These are phyloP conservation scores for Strix uralensis DNA, from an alignment of 2,113 vertebrate genomes.

Conservation along the genomic window DNA sequence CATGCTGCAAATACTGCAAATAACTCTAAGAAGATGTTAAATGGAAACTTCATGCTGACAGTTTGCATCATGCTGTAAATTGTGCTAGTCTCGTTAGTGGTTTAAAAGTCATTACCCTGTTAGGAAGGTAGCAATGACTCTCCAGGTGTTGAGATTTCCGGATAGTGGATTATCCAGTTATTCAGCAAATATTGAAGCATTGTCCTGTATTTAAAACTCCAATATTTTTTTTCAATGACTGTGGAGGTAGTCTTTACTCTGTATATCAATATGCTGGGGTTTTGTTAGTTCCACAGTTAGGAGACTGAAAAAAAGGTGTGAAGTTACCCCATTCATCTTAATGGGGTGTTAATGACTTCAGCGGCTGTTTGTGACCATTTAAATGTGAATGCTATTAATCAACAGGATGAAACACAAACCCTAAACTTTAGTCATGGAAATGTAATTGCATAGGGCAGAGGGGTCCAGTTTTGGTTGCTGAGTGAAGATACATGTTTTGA, in stretches of 20 bases:
- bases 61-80: slow-evolving; percentile 34
- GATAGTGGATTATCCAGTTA: background rate
- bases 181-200: slow-evolving; percentile 29
- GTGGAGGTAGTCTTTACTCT: slow-evolving; percentile 25
- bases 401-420: slow-evolving; percentile 62
- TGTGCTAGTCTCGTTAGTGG: background rate
- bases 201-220: slow-evolving; percentile 17
- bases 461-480: slow-evolving; percentile 33
- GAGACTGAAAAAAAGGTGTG: slow-evolving; percentile 62
- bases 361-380: slow-evolving; percentile 59
- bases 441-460: slow-evolving; percentile 44
- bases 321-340: slow-evolving; percentile 69
- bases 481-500: slow-evolving; percentile 25
- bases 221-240: slow-evolving; percentile 21
- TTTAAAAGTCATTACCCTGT: slow-evolving; percentile 31
- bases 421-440: slow-evolving; percentile 23
- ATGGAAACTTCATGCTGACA: slow-evolving; percentile 26
- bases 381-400: slow-evolving; percentile 71
- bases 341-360: slow-evolving; percentile 66
- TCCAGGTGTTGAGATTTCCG: slow-evolving; percentile 10
- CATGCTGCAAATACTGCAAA: background rate
- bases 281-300: slow-evolving; percentile 44
- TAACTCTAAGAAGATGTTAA: slow-evolving; percentile 1
- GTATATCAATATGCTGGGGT: slow-evolving; percentile 43
- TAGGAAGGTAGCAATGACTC: background rate